Evolutionary conservation across 2,888 invertebrate species (phyloP), one percentile per base, ranked within the genome.

Genomic region (Brachypalpus laphriformis): DNA sequence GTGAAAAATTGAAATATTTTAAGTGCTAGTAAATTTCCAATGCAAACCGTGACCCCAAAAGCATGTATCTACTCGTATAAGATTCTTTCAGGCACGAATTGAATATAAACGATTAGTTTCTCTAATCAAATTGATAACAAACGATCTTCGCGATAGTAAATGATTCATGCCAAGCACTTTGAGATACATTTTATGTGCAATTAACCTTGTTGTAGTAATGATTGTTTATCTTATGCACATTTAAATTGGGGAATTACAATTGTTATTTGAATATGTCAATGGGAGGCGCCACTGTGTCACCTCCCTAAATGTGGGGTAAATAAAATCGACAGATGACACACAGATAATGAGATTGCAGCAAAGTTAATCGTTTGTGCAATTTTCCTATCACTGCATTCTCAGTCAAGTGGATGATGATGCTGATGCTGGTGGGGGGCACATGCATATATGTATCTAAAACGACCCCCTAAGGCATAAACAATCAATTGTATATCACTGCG

Each of bases 351-450:
- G 80, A 75, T 80, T 85, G 83, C 70, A 83, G 63, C 37, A 80
- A 65, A 85, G 81, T 85, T 81, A 85, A 85, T 85, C 81, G 81
- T 59, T 85, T 66, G 75, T 81, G 76, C 85, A 85, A 85, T 81
- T 85, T 85, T 81, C 85, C 85, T 71, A 85, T 85, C 85, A 81
- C 75, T 85, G 85, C 66, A 56, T 66, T 71, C 37, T 31, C 81
- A 81, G 75, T 85, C 81, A 85, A 85, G 85, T 85, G 80, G 59
- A 75, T 71, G 85, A 71, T 71, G 40, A 61, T 45, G 56, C 34
- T 63, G 49, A 40, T 63, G n/a, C 42, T 14, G 31, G 40, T 6
- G 11, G 3, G 3, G 4, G 3, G 3, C 40, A 0, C 16, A 72
- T 61, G 14, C 18, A 66, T 57, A 16, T 20, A 42, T 74, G 61